These are phyloP conservation scores for Pseudopleuronectes americanus DNA, from an alignment of 2,797 vertebrate species.

Conservation along the genomic window DNA sequence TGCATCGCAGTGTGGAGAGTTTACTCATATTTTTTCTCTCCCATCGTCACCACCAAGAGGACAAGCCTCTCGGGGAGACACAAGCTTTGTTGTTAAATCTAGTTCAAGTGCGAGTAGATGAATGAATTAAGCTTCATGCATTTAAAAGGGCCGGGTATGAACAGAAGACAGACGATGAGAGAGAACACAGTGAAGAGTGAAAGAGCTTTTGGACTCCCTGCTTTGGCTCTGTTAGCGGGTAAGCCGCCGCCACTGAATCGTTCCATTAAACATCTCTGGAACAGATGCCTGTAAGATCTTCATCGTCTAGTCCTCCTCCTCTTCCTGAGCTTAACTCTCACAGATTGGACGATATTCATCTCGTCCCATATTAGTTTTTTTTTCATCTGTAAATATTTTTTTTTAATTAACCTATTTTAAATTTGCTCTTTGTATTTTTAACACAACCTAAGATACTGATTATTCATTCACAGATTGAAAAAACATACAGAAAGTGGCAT, in stretches of 20 bases:
- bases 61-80: slow-evolving; percentile 41
- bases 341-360: neutral
- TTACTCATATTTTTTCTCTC: slow-evolving; percentile 15
- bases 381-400: neutral
- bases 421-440: neutral
- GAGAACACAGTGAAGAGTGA: slow-evolving; percentile 24
- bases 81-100: slow-evolving; percentile 56
- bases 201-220: slow-evolving; percentile 18
- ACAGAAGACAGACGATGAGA: slow-evolving; percentile 20
- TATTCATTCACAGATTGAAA: neutral
- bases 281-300: neutral
- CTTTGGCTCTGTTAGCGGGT: slow-evolving; percentile 20
- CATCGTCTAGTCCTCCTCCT: neutral
- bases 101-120: slow-evolving; percentile 41
- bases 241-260: neutral
- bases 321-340: neutral
- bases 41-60: slow-evolving; percentile 7
- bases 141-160: slow-evolving; percentile 34
- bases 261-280: slow-evolving; percentile 25
- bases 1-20: neutral
- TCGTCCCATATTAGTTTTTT: neutral
- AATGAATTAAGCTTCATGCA: slow-evolving; percentile 36
- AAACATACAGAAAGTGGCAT: neutral
- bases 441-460: neutral
- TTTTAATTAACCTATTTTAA: neutral